A percentile compares a stretch with the other conserved stretches of the same genome.
These are phyloP conservation scores for Ctenosaura bakeri DNA, from an alignment of 2,797 vertebrate species.

Conservation along the genomic window DNA sequence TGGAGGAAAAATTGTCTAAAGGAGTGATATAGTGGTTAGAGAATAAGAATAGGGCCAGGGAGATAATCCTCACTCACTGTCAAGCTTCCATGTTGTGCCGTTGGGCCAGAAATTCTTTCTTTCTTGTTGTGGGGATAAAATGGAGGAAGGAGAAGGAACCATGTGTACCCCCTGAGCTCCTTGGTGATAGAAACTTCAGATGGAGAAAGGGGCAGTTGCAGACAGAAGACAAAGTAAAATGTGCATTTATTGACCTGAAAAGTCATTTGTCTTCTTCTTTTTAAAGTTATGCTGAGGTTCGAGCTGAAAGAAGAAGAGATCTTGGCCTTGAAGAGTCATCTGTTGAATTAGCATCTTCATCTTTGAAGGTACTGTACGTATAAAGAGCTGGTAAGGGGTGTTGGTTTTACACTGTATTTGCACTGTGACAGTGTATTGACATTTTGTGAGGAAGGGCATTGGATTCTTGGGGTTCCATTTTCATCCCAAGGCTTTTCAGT, in stretches of 20 bases:
- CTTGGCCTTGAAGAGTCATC: constrained; percentile 81
- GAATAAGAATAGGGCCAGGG: neutral
- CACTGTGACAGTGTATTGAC: fast-evolving
- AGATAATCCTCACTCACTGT: neutral
- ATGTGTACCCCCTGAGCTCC: neutral
- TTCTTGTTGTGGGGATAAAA: neutral
- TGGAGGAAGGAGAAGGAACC: neutral
- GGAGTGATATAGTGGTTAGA: neutral
- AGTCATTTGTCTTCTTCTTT: neutral
- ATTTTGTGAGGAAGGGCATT: neutral
- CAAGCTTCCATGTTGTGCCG: neutral
- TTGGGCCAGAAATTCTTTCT: neutral
- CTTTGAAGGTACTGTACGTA: constrained; percentile 68
- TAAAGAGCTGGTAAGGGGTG: neutral
- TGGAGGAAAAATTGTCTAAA: neutral
- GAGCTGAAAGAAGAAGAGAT: constrained; percentile 84
- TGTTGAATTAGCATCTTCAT: constrained; percentile 59
- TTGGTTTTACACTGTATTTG: neutral
- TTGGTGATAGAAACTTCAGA: too few relatives aligned
- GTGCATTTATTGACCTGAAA: neutral
- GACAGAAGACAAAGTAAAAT: neutral
- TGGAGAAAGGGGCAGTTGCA: neutral
- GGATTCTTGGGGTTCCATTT: neutral
- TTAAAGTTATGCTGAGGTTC: constrained; percentile 86
- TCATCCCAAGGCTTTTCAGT: neutral